Conservation (phyloP, 37 sponge, comb jelly and placozoan genomes). For the Oscarella lobularis region DNA sequence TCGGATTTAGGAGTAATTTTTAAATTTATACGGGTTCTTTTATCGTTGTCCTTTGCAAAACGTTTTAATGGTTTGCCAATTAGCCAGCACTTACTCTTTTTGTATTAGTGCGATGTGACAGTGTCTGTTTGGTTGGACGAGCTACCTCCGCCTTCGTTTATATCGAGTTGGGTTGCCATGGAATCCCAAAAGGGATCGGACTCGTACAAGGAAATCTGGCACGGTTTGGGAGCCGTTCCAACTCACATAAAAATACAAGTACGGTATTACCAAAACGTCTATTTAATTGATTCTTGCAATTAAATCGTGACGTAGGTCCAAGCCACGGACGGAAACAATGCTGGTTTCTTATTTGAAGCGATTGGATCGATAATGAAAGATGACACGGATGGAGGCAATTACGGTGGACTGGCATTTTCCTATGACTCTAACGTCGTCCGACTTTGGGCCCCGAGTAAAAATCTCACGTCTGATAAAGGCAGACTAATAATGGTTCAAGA, state of each 20-base stretch:
- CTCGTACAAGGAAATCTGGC: neutral
- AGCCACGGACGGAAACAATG: neutral
- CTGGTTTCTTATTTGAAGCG: neutral
- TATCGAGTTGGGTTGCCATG: neutral
- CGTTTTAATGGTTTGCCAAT: no score
- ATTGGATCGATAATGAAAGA: neutral
- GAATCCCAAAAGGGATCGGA: neutral
- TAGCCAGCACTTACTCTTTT: neutral
- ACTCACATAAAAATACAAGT: neutral
- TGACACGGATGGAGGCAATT: neutral
- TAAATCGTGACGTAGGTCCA: neutral
- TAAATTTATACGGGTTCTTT: no score
- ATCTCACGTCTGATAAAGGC: neutral
- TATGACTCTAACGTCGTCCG: neutral
- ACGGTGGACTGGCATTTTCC: neutral
- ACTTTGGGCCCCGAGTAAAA: neutral
- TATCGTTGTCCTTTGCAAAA: no score
- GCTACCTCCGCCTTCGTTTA: neutral
- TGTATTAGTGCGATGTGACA: neutral
- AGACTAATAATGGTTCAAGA: neutral
- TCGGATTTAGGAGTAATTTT: no score
- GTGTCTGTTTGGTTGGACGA: neutral
- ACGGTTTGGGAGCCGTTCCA: neutral
- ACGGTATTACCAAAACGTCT: neutral
- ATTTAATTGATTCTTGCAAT: no score